Base-by-base conservation (phyloP, 2,113 vertebrate species). In the Actenoides lindsayi region DNA sequence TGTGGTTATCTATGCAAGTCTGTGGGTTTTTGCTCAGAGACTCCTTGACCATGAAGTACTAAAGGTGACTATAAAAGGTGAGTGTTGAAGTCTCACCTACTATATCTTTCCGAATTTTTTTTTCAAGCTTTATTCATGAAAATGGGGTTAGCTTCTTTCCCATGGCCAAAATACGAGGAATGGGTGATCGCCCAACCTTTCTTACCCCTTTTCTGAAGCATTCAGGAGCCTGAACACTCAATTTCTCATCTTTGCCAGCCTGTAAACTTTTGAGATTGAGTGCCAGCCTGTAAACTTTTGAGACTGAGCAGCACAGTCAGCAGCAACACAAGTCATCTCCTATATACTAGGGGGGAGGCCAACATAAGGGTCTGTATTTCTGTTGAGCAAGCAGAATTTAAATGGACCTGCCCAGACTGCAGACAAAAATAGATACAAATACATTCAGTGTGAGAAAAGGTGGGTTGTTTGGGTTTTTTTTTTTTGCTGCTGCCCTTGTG, bases 311-410 rank as follows among this genome's bases (percentile, higher is more conserved):
- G 68, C 93, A 44, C 27, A 96, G 90, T 97, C 95, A 97, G 94
- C 94, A 98, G 82, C 87, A 96, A 75, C 80, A 94, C 83, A 84
- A 90, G 79, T 96, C 93, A 97, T 95, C 95, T 94, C 83, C 79
- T 75, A 17, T 83, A 37, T 82, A 11, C 51, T 31, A 92, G n/a
- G 37, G 65, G 89, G 83, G 54, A 96, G 94, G 90, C 83, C 31
- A 63, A 63, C 76, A 80, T 41, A 81, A 86, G 87, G 86, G 85
- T 69, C 86, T 94, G 95, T 83, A 48, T 94, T 97, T 97, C 95
- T 96, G 95, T 95, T 81, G 90, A 98, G 95, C 93, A 96, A 98
- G 96, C 96, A 67, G 93, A 97, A 98, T 97, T 96, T 96, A 97
- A 98, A 97, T 97, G 59, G 91, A 76, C 89, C 79, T 68, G 8